phyloP scores from a whole-genome alignment of 1,140 invertebrate genomes.

The Notospermus geniculatus region DNA sequence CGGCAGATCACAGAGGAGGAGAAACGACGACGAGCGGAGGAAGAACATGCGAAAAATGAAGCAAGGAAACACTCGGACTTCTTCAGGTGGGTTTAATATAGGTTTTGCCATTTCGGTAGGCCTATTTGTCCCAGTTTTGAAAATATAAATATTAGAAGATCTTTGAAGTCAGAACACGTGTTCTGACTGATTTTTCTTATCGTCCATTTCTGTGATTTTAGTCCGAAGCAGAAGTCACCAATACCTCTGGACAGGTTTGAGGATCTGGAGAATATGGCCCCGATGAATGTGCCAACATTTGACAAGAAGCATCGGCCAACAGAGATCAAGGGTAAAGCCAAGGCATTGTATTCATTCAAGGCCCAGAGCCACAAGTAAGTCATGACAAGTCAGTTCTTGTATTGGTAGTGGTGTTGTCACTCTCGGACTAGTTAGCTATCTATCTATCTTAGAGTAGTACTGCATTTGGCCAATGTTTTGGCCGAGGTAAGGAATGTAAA shows the following conservation, averaged over 20 bases:
- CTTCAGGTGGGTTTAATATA: conserved; percentile 42
- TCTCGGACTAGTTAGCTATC: too few species aligned
- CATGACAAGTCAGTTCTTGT: too few species aligned
- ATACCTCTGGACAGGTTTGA: conserved; percentile 91
- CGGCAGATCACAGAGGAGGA: conserved; percentile 50
- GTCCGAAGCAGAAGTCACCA: conserved; percentile 86
- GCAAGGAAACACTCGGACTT: conserved; percentile 50
- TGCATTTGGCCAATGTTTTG: too few species aligned
- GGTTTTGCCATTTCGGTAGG: too few species aligned
- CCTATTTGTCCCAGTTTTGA: too few species aligned
- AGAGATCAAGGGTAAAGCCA: conserved; percentile 61
- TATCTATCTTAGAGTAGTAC: too few species aligned
- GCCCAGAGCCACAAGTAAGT: conserved; percentile 68
- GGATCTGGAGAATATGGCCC: conserved; percentile 62
- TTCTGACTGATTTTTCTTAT: conserved; percentile 4
- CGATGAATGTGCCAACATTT: conserved; percentile 46
- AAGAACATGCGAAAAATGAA: conserved; percentile 40
- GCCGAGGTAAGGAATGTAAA: too few species aligned
- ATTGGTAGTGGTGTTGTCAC: too few species aligned
- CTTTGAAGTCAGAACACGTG: too few species aligned
- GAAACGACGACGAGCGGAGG: conserved; percentile 38
- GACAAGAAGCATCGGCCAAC: conserved; percentile 57
- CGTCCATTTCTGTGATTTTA: conserved; percentile 47
- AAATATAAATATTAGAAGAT: neutral
- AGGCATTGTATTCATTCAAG: conserved; percentile 86